These are phyloP conservation scores for Geopemphigus sp. DNA, from an alignment of 1,140 invertebrate genomes.

Conservation along the genomic window DNA sequence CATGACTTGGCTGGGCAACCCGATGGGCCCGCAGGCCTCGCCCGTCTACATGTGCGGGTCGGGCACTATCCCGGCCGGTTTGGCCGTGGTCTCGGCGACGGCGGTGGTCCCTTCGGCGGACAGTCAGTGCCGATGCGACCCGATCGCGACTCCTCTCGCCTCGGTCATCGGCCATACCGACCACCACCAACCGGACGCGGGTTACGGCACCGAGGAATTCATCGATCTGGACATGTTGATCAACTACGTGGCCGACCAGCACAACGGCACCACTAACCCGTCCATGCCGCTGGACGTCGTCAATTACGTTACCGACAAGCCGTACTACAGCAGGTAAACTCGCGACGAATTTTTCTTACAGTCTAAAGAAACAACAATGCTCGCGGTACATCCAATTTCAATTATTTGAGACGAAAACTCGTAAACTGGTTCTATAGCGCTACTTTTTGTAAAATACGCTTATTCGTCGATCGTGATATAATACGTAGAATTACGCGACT, in stretches of 20 bases:
- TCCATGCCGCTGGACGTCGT: neutral
- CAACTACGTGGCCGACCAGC: slow-evolving; percentile 57
- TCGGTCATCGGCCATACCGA: neutral
- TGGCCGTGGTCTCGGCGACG: neutral
- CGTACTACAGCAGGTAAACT: slow-evolving; percentile 5
- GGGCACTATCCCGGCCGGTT: neutral
- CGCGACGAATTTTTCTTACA: no score
- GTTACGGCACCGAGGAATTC: slow-evolving; percentile 56
- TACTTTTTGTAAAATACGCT: no score
- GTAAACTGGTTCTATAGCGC: no score
- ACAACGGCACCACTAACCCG: slow-evolving; percentile 51
- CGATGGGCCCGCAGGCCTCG: slow-evolving; percentile 53
- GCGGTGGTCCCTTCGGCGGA: neutral
- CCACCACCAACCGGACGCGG: slow-evolving; percentile 34
- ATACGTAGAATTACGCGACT: no score
- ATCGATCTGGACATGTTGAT: slow-evolving; percentile 59
- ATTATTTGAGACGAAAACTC: no score
- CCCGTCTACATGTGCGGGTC: slow-evolving; percentile 52
- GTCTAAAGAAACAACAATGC: no score
- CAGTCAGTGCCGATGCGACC: neutral
- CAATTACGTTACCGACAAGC: neutral
- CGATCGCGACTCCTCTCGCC: neutral
- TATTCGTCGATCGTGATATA: no score
- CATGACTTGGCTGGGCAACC: slow-evolving; percentile 55
- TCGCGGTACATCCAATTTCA: no score